phyloP scores from a whole-genome alignment of 2,797 vertebrate species.

The Spondyliosoma cantharus region DNA sequence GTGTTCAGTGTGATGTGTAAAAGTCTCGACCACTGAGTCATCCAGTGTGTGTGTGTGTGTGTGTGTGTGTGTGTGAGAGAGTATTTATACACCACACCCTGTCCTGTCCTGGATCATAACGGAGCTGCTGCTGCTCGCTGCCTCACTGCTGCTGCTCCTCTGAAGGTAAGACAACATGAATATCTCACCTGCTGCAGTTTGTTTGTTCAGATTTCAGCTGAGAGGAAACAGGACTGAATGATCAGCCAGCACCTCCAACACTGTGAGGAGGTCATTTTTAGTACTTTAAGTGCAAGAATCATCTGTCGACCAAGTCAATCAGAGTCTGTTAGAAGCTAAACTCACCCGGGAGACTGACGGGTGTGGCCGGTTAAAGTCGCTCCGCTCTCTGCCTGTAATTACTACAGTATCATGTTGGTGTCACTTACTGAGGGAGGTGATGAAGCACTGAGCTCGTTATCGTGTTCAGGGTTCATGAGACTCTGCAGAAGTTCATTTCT shows the following conservation, averaged over 20 bases:
- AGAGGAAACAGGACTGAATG: no score
- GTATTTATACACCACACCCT: conserved; percentile 78
- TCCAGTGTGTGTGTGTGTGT: neutral
- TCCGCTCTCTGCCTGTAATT: conserved; percentile 14
- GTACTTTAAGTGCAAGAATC: neutral
- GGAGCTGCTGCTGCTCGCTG: conserved; percentile 56
- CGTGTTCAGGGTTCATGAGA: no score
- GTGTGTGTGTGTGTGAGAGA: neutral
- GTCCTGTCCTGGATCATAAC: conserved; percentile 51
- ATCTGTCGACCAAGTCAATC: neutral
- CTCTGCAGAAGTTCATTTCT: no score
- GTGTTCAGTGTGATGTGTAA: conserved; percentile 43
- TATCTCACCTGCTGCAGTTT: neutral
- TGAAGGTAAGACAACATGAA: conserved; percentile 61
- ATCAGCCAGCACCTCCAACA: no score
- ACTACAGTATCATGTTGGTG: neutral
- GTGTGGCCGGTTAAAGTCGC: conserved; percentile 3
- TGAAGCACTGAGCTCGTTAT: neutral
- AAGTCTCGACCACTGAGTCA: conserved; percentile 52
- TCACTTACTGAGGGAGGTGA: neutral
- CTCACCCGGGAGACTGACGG: neutral
- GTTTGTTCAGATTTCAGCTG: neutral
- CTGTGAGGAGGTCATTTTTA: no score
- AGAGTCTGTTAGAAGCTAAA: neutral
- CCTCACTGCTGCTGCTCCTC: conserved; percentile 45